Percentiles rank a stretch among this genome's conserved stretches.
These are phyloP conservation scores for Spilosoma lubricipeda DNA, from an alignment of 2,888 invertebrate genomes.

Conservation along the genomic window DNA sequence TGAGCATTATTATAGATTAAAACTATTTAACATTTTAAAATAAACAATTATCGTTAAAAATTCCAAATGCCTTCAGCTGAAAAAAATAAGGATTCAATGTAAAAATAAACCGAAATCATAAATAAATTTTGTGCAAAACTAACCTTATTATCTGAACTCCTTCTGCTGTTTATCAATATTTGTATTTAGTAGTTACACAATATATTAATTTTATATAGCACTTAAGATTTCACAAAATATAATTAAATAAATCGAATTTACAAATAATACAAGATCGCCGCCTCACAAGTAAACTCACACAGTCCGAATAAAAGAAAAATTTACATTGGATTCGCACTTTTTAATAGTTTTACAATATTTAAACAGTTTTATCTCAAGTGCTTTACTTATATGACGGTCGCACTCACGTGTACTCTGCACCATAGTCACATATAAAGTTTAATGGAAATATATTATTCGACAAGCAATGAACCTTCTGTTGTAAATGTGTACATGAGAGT, in stretches of 20 bases:
- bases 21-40: neutral
- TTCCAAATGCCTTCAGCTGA: neutral
- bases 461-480: slow-evolving; percentile 30
- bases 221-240: neutral
- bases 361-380: slow-evolving; percentile 40
- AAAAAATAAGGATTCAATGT: neutral
- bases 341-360: slow-evolving; percentile 29
- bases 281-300: neutral
- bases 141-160: neutral
- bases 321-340: slow-evolving; percentile 24
- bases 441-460: slow-evolving; percentile 24
- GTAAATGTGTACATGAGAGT: slow-evolving; percentile 15
- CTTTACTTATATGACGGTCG: slow-evolving; percentile 27
- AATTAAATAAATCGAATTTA: neutral
- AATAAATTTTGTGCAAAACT: neutral
- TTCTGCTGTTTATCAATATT: neutral
- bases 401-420: slow-evolving; percentile 34
- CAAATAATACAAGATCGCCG: neutral
- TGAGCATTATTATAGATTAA: too few relatives aligned
- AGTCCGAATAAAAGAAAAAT: neutral
- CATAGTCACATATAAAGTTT: slow-evolving; percentile 32
- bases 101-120: neutral
- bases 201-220: neutral
- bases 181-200: neutral
- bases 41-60: neutral